Percentiles rank a stretch among this genome's conserved stretches.
phyloP scores from a whole-genome alignment of 2,888 invertebrate species.

The Eupithecia dodoneata region DNA sequence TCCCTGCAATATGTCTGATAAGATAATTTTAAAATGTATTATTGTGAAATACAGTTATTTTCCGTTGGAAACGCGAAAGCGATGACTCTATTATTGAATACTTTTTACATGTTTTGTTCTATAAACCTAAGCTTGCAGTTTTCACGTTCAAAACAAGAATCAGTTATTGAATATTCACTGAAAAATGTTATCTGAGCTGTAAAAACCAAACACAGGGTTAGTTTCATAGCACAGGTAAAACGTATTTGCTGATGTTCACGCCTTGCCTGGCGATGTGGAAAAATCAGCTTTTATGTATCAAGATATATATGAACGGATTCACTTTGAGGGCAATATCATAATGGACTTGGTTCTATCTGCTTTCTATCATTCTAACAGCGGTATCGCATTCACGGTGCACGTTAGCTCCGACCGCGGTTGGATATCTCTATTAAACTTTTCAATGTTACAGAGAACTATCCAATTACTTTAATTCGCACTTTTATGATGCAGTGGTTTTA shows the following conservation, averaged over 20 bases:
- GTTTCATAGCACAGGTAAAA: conserved; percentile 44
- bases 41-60: not conserved
- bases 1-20: not conserved
- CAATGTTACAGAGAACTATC: conserved; percentile 46
- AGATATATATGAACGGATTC: conserved; percentile 76
- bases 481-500: conserved; percentile 25
- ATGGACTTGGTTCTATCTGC: conserved; percentile 76
- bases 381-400: conserved; percentile 66
- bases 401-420: conserved; percentile 65
- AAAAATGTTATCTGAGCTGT: conserved; percentile 21
- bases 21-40: not conserved
- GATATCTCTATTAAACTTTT: conserved; percentile 61
- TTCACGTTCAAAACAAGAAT: not conserved
- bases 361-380: too few species aligned
- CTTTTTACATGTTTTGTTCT: not conserved
- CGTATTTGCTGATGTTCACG: conserved; percentile 59
- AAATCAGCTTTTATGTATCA: conserved; percentile 66
- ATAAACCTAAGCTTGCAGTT: not conserved
- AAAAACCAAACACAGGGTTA: conserved; percentile 20
- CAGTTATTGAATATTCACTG: not conserved
- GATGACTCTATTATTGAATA: not conserved
- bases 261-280: conserved; percentile 61
- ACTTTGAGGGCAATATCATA: conserved; percentile 81
- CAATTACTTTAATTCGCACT: conserved; percentile 33
- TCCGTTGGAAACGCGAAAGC: conserved; percentile 1